Evolutionary conservation across 2,797 vertebrate species (phyloP), one percentile per base, ranked within the genome.

Genomic region (Ceryle rudis): DNA sequence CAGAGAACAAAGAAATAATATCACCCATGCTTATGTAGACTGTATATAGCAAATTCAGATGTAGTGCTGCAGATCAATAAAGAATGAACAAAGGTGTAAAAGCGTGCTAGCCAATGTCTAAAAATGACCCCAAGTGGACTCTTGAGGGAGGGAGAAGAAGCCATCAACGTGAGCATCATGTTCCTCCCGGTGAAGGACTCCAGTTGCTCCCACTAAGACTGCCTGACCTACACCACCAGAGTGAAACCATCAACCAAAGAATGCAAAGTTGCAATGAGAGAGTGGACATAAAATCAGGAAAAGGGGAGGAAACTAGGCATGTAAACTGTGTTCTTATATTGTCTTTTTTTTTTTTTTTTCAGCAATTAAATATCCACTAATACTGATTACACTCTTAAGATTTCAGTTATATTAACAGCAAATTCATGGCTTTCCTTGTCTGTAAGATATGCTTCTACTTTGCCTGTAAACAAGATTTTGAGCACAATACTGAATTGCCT

Each of bases 401-500:
- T 81, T 83, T 88, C 18, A 42, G 17, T 57, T 83, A 49, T n/a
- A 15, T 11, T 71, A 58, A 55, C 18, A 61, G 39, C 5, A 81
- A 78, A 79, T 79, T 86, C 35, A 83, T 93, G 57, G 10, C 13
- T 91, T 78, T 85, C 23, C 33, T 91, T 78, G 11, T 64, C 21
- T 86, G 1, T 31, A 33, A 85, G 52, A 23, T 65, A 42, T 69
- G 23, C 9, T 81, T 69, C 65, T 65, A 23, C 21, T 81, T 83
- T 69, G 11, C 23, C 37, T 4, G 13, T 83, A 93, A 95, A 91
- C 37, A 93, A 81, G 72, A 83, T 89, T 73, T 92, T 80, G 78
- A 91, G 39, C 25, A 58, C 65, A 70, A 73, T 37, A 29, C 6
- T 61, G 4, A 61, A 57, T 70, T 91, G 69, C 72, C 80, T 94